phyloP scores from a whole-genome alignment of 1,140 invertebrate species.

The Tenebrio molitor region DNA sequence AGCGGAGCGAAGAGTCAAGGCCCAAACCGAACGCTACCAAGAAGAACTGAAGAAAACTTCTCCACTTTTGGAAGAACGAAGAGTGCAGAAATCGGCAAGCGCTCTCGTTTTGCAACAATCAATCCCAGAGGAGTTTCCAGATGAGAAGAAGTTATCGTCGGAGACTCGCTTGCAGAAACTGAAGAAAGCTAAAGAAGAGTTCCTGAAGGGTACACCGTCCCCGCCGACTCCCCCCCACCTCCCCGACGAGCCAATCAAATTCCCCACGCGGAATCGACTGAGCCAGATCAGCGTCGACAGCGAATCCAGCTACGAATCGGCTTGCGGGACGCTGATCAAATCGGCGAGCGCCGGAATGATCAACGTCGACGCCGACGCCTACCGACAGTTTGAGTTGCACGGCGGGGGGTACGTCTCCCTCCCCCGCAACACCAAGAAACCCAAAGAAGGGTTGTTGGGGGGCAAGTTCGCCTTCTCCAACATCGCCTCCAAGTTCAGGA shows the following conservation, averaged over 20 bases:
- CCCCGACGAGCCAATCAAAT: slow-evolving; percentile 51
- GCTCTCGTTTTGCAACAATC: slow-evolving; percentile 64
- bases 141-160: slow-evolving; percentile 43
- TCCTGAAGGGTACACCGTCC: slow-evolving; percentile 67
- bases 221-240: slow-evolving; percentile 45
- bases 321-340: slow-evolving; percentile 69
- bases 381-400: slow-evolving; percentile 67
- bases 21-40: slow-evolving; percentile 72
- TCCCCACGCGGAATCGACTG: slow-evolving; percentile 62
- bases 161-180: slow-evolving; percentile 65
- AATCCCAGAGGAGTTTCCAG: not conserved
- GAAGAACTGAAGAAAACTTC: slow-evolving; percentile 65
- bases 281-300: slow-evolving; percentile 74
- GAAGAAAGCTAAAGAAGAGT: slow-evolving; percentile 75
- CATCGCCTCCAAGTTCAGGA: slow-evolving; percentile 75
- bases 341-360: slow-evolving; percentile 82
- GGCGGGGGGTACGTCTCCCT: slow-evolving; percentile 65
- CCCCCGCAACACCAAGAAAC: slow-evolving; percentile 59
- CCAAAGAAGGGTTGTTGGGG: slow-evolving; percentile 62
- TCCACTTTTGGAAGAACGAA: slow-evolving; percentile 50
- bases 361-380: slow-evolving; percentile 73
- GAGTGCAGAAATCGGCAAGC: slow-evolving; percentile 71
- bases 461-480: slow-evolving; percentile 72
- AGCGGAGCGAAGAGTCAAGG: slow-evolving; percentile 70
- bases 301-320: slow-evolving; percentile 67